These are phyloP conservation scores for Adoxophyes honmai DNA, from an alignment of 1,140 invertebrate genomes.

Conservation along the genomic window DNA sequence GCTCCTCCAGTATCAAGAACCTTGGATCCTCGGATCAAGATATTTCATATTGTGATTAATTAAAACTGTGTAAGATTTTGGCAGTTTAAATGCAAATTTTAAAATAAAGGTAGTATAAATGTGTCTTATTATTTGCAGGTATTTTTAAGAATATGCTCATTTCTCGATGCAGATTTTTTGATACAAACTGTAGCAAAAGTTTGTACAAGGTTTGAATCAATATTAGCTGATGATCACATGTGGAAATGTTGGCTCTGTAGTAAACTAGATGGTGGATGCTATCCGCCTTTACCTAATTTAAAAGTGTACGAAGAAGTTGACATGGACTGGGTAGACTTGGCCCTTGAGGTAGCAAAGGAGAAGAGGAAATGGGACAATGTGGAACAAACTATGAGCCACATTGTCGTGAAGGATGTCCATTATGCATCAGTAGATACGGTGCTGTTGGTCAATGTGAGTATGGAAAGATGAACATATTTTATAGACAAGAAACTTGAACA, in stretches of 20 bases:
- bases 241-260: constrained; percentile 68
- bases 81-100: too few species aligned
- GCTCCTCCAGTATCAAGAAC: too few species aligned
- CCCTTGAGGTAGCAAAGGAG: constrained; percentile 61
- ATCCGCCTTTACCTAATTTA: constrained; percentile 52
- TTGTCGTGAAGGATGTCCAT: constrained; percentile 66
- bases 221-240: constrained; percentile 62
- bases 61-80: too few species aligned
- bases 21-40: too few species aligned
- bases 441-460: constrained; percentile 69
- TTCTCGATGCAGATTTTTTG: constrained; percentile 62
- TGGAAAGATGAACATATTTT: constrained; percentile 8
- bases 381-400: constrained; percentile 53
- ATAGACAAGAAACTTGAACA: too few species aligned
- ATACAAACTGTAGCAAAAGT: constrained; percentile 63
- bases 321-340: constrained; percentile 63
- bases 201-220: constrained; percentile 64
- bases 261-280: constrained; percentile 52
- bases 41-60: too few species aligned
- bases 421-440: constrained; percentile 72
- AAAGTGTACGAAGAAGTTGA: constrained; percentile 44
- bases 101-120: too few species aligned
- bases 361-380: constrained; percentile 62
- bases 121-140: constrained; percentile 57
- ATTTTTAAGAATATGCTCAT: constrained; percentile 72